These are phyloP conservation scores for Meriones psammophilus DNA, from an alignment of 2,797 vertebrate species.

Conservation along the genomic window DNA sequence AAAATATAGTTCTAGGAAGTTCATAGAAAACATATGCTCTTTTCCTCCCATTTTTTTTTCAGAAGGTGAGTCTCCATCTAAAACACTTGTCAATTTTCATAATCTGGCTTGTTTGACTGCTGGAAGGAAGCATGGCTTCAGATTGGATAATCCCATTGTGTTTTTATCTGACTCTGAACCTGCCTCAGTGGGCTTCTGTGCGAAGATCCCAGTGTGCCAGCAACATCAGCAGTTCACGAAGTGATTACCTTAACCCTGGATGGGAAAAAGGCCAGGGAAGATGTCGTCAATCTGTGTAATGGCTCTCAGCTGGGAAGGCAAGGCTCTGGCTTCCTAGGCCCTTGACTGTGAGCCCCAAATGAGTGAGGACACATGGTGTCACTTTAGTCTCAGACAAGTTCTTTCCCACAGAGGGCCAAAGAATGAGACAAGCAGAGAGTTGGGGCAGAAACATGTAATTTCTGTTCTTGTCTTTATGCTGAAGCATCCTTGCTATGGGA, in stretches of 20 bases:
- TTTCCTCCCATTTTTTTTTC: slow-evolving; percentile 12
- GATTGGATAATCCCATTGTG: not conserved
- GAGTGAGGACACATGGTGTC: slow-evolving; percentile 58
- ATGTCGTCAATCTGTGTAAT: not conserved
- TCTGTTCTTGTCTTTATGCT: not conserved
- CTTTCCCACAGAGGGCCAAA: not conserved
- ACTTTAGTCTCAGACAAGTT: slow-evolving; percentile 54
- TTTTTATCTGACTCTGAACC: slow-evolving; percentile 12
- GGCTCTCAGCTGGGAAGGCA: not conserved
- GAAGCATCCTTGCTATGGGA: not conserved
- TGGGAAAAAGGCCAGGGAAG: not conserved
- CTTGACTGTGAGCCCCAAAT: slow-evolving; percentile 51
- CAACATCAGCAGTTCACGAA: not conserved
- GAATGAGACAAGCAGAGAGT: not conserved
- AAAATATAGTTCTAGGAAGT: slow-evolving; percentile 72
- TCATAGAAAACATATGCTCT: slow-evolving; percentile 75
- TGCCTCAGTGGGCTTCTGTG: slow-evolving; percentile 39
- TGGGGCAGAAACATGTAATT: not conserved
- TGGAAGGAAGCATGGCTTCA: not conserved
- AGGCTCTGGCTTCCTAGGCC: slow-evolving; percentile 2
- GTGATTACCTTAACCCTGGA: not conserved
- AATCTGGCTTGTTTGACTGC: slow-evolving; percentile 22
- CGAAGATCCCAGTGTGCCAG: slow-evolving; percentile 10
- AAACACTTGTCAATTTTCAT: slow-evolving; percentile 26
- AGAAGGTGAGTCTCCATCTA: slow-evolving; percentile 63